Conservation (phyloP, 2,797 vertebrate species). For the Prionace glauca region DNA sequence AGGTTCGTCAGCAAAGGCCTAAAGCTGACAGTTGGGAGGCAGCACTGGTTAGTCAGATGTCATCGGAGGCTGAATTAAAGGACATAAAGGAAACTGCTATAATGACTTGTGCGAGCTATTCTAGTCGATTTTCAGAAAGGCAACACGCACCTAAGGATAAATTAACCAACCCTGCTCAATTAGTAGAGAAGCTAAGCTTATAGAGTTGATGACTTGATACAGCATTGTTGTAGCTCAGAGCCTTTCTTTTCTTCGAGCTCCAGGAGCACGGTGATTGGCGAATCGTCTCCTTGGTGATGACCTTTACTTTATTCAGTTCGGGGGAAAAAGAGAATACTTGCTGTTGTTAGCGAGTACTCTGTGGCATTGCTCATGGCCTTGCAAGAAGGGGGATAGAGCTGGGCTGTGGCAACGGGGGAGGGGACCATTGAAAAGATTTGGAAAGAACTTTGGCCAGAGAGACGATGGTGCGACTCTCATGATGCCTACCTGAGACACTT, state of each 20-base stretch:
- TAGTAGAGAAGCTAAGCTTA: neutral
- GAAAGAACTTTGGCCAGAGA: neutral
- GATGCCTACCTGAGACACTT: neutral
- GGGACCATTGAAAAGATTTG: neutral
- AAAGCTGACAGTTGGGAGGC: neutral
- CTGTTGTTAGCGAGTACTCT: neutral
- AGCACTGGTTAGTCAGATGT: neutral
- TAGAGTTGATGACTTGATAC: neutral
- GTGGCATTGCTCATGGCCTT: neutral
- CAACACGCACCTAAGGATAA: neutral
- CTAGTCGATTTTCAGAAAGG: neutral
- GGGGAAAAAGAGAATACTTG: neutral
- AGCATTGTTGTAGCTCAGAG: neutral
- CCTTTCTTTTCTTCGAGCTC: neutral
- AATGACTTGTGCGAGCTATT: neutral
- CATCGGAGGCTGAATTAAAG: neutral
- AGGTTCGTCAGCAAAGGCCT: neutral
- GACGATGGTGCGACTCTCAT: neutral
- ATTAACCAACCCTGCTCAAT: neutral
- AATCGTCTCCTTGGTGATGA: neutral
- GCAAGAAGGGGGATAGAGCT: neutral
- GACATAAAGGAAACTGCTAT: neutral
- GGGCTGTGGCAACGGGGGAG: neutral
- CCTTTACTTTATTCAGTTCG: neutral
- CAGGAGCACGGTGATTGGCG: neutral